Conservation (phyloP, 2,797 vertebrate species). For the Pseudomugil tenellus region DNA sequence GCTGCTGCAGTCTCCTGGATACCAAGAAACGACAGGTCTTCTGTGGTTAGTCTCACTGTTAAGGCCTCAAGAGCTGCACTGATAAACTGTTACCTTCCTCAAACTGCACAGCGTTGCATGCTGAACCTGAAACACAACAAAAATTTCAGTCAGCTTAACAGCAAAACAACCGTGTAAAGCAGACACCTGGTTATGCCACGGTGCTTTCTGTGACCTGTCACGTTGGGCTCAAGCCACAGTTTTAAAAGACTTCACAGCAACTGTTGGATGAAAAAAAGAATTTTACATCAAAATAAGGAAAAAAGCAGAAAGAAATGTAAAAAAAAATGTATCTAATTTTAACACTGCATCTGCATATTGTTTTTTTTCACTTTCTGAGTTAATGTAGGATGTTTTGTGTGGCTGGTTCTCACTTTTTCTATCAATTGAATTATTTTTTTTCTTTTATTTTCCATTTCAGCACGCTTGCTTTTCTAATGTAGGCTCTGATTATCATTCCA, state of each 20-base stretch:
- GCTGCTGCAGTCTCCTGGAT: conserved; percentile 28
- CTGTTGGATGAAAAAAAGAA: background rate
- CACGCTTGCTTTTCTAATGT: background rate
- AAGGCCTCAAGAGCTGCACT: conserved; percentile 48
- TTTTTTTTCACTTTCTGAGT: background rate
- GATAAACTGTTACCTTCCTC: conserved; percentile 53
- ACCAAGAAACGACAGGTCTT: conserved; percentile 32
- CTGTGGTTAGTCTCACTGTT: conserved; percentile 19
- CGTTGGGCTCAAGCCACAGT: conserved; percentile 1
- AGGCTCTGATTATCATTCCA: background rate
- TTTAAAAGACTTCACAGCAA: conserved; percentile 1
- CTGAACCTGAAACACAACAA: conserved; percentile 67
- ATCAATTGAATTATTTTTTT: background rate
- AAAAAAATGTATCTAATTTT: background rate
- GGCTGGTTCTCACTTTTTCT: background rate
- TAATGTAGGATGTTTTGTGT: fast-evolving
- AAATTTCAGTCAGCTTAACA: conserved; percentile 13
- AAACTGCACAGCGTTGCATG: conserved; percentile 63
- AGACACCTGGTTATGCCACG: conserved; percentile 18
- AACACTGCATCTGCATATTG: background rate
- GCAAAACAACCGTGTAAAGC: conserved; percentile 4
- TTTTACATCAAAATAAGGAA: background rate
- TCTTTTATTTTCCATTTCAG: background rate
- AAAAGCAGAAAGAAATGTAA: background rate
- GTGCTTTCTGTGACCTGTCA: conserved; percentile 17